phyloP scores from a whole-genome alignment of 2,113 vertebrate species.

The Aphyosemion australe region DNA sequence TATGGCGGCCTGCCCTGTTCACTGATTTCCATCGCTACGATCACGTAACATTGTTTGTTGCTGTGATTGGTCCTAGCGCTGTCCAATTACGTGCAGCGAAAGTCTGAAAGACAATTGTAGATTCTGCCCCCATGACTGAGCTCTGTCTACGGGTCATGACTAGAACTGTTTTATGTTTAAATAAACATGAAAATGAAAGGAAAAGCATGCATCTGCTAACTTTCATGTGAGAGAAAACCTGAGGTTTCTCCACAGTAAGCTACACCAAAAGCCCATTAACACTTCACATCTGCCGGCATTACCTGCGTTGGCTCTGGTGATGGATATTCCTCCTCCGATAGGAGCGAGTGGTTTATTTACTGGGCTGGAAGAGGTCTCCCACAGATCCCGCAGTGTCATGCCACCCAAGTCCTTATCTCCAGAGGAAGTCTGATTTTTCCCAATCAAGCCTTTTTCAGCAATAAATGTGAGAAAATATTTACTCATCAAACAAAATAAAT shows the following conservation, averaged over 20 bases:
- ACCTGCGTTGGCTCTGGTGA: slow-evolving; percentile 80
- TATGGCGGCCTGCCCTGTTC: no score
- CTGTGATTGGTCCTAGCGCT: no score
- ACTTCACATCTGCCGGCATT: slow-evolving; percentile 13
- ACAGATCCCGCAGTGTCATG: slow-evolving; percentile 76
- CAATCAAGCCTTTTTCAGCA: slow-evolving; percentile 86
- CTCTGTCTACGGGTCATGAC: no score
- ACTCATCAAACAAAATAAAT: no score
- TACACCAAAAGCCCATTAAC: slow-evolving; percentile 10
- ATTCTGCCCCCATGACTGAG: no score
- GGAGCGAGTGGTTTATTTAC: slow-evolving; percentile 75
- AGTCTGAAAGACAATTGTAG: no score
- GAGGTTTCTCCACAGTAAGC: neutral
- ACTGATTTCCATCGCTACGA: no score
- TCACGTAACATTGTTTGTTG: no score
- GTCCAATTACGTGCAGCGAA: no score
- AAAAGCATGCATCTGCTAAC: no score
- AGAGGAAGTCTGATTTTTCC: slow-evolving; percentile 82
- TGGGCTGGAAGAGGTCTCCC: slow-evolving; percentile 81
- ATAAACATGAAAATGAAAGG: no score
- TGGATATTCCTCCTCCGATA: slow-evolving; percentile 78
- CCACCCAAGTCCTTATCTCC: slow-evolving; percentile 78
- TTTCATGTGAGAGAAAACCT: neutral
- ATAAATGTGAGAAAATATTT: neutral
- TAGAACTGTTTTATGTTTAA: no score